phyloP scores from a whole-genome alignment of 1,140 invertebrate species.

The Drosophila athabasca region DNA sequence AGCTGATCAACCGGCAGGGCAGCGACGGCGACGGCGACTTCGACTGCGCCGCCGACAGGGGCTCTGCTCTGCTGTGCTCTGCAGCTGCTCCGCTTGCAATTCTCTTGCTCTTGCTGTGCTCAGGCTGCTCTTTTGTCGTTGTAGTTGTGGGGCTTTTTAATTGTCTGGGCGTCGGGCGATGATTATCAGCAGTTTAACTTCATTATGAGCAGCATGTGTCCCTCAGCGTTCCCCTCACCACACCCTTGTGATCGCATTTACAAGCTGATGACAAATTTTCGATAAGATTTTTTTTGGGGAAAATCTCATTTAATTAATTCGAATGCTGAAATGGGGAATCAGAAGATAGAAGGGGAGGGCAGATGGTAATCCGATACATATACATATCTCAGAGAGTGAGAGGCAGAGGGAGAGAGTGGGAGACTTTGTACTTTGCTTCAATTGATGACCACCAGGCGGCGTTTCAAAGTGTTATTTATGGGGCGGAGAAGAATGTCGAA shows the following conservation, averaged over 20 bases:
- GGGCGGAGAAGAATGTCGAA: constrained; percentile 27
- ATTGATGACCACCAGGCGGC: constrained; percentile 29
- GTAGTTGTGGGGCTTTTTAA: constrained; percentile 36
- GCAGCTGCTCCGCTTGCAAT: constrained; percentile 49
- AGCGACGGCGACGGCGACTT: constrained; percentile 20
- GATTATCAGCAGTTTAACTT: constrained; percentile 60
- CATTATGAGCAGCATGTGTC: constrained; percentile 71
- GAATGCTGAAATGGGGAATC: constrained; percentile 13
- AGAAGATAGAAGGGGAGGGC: no score
- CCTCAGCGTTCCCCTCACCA: constrained; percentile 11
- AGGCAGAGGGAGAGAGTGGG: no score
- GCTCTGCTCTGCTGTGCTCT: no score
- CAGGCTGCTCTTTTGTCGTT: background rate
- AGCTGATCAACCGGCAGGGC: constrained; percentile 31
- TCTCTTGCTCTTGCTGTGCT: constrained; percentile 28
- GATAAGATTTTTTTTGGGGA: constrained; percentile 59
- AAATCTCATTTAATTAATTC: constrained; percentile 67
- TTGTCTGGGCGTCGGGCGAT: constrained; percentile 68
- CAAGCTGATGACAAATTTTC: constrained; percentile 74
- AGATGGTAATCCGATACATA: no score
- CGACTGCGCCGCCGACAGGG: background rate
- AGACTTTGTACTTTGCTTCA: constrained; percentile 17
- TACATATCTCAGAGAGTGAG: no score
- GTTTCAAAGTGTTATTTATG: constrained; percentile 61
- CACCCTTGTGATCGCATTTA: constrained; percentile 42